Conservation (phyloP, 2,888 invertebrate species). For the Silvanus unidentatus region DNA sequence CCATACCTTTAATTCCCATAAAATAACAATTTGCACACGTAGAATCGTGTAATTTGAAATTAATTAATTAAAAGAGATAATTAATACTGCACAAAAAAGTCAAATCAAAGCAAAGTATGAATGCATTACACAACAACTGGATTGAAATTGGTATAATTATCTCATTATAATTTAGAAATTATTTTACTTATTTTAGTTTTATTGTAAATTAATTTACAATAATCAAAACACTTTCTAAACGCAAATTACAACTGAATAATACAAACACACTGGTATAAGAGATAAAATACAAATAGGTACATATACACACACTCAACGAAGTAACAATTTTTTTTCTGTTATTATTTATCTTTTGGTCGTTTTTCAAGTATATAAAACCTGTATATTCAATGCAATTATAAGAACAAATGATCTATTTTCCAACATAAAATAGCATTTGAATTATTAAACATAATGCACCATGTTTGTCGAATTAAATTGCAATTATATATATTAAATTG, state of each 20-base stretch:
- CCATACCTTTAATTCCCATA: too few relatives aligned
- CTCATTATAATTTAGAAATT: constrained; percentile 21
- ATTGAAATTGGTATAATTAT: constrained; percentile 21
- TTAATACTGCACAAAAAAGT: too few relatives aligned
- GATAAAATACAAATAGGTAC: too few relatives aligned
- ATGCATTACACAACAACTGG: constrained; percentile 17
- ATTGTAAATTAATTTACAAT: constrained; percentile 19
- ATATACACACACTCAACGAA: too few relatives aligned
- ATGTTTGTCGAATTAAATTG: constrained; percentile 23
- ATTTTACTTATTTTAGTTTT: constrained; percentile 14
- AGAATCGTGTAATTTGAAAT: too few relatives aligned
- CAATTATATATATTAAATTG: constrained; percentile 28
- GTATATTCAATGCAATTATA: constrained; percentile 14
- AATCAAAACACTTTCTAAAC: constrained; percentile 23
- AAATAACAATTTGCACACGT: too few relatives aligned
- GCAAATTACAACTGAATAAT: constrained; percentile 13
- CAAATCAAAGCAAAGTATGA: too few relatives aligned
- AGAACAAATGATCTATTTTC: constrained; percentile 19
- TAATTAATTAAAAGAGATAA: too few relatives aligned
- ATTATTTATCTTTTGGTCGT: constrained; percentile 7
- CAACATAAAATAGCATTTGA: constrained; percentile 11
- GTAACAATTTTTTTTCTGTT: too few relatives aligned
- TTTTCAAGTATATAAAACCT: constrained; percentile 9
- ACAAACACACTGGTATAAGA: too few relatives aligned
- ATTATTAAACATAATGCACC: constrained; percentile 26